These are phyloP conservation scores for Incurvaria masculella DNA, from an alignment of 2,888 invertebrate genomes.

Conservation along the genomic window DNA sequence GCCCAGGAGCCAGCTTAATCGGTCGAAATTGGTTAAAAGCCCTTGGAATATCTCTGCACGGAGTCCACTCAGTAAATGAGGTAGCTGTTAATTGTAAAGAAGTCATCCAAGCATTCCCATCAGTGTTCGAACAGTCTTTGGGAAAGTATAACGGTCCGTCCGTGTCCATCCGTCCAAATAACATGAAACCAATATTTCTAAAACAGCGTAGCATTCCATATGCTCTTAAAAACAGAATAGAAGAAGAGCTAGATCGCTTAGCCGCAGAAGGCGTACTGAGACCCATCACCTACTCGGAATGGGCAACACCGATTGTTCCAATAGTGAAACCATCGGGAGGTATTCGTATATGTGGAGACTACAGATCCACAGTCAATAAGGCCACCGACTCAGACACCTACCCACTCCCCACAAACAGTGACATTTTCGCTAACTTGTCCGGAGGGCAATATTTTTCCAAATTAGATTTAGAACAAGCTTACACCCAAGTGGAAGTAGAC, in stretches of 20 bases:
- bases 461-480: constrained; percentile 17
- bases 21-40: not conserved
- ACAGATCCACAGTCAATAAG: constrained; percentile 15
- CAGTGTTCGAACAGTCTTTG: not conserved
- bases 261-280: too few species aligned
- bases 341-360: constrained; percentile 13
- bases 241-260: too few species aligned
- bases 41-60: not conserved
- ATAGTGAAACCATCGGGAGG: constrained; percentile 12
- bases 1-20: not conserved
- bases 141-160: not conserved
- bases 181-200: constrained; percentile 16
- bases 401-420: constrained; percentile 13
- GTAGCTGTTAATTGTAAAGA: not conserved
- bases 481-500: constrained; percentile 13
- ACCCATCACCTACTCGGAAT: constrained; percentile 12
- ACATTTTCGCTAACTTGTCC: constrained; percentile 12
- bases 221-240: too few species aligned
- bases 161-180: not conserved
- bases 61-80: not conserved
- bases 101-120: not conserved
- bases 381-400: constrained; percentile 12
- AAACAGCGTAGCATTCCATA: constrained; percentile 15
- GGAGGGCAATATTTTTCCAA: constrained; percentile 16
- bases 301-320: constrained; percentile 12